Percentiles rank a stretch among this genome's conserved stretches.
phyloP scores from a whole-genome alignment of 2,113 vertebrate genomes.

The Crotalus helleri region DNA sequence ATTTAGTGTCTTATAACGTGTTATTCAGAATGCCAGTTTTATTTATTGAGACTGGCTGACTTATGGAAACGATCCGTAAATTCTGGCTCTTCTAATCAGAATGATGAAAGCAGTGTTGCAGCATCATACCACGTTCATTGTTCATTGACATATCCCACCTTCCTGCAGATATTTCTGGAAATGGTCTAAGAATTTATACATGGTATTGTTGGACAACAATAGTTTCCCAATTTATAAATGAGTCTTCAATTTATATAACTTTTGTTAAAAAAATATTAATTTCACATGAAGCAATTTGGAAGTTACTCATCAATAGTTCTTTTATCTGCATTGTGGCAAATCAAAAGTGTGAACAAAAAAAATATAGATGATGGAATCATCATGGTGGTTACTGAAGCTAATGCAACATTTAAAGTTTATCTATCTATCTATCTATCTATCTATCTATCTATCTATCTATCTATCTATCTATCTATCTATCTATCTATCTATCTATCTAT shows the following conservation, averaged over 20 bases:
- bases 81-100: not conserved
- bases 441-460: too few species aligned
- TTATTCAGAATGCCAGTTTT: not conserved
- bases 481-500: too few species aligned
- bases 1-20: not conserved
- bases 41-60: not conserved
- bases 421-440: too few species aligned
- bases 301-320: not conserved
- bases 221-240: not conserved
- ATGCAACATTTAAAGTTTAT: not conserved
- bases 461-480: too few species aligned
- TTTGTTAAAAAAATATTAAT: not conserved
- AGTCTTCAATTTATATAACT: not conserved
- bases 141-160: not conserved
- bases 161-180: not conserved
- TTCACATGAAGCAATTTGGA: not conserved
- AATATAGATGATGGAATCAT: not conserved
- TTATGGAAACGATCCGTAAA: not conserved
- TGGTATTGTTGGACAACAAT: not conserved
- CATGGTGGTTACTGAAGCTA: not conserved
- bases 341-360: not conserved
- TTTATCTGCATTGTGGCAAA: not conserved
- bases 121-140: not conserved
- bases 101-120: not conserved
- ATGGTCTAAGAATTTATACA: not conserved